A percentile compares a stretch with the other conserved stretches of the same genome.
phyloP scores from a whole-genome alignment of 2,888 invertebrate species.

The Barypeithes pellucidus region DNA sequence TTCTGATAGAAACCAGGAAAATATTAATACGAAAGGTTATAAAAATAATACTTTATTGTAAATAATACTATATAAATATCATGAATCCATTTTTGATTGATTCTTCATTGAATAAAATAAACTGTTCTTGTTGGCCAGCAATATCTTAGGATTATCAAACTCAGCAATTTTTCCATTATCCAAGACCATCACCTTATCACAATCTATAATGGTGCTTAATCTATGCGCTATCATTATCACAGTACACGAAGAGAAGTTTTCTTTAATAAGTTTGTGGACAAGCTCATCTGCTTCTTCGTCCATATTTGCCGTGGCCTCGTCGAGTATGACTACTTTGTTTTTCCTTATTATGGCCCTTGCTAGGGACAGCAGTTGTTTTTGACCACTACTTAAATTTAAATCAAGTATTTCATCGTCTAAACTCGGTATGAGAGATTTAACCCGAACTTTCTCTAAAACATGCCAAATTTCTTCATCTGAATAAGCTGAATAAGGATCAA shows the following conservation, averaged over 20 bases:
- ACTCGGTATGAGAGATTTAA: slow-evolving; percentile 73
- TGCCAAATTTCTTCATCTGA: slow-evolving; percentile 60
- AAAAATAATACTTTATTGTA: slow-evolving; percentile 6
- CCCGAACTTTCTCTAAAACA: slow-evolving; percentile 64
- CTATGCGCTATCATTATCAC: slow-evolving; percentile 90
- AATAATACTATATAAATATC: slow-evolving; percentile 31
- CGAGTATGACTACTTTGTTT: slow-evolving; percentile 65
- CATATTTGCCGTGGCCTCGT: slow-evolving; percentile 91
- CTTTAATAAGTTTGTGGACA: slow-evolving; percentile 83
- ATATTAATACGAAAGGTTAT: background rate
- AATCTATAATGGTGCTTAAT: slow-evolving; percentile 89
- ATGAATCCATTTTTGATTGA: slow-evolving; percentile 33
- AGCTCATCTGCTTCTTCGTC: slow-evolving; percentile 84
- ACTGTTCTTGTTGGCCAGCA: slow-evolving; percentile 76
- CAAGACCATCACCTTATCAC: slow-evolving; percentile 86
- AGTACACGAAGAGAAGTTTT: slow-evolving; percentile 83
- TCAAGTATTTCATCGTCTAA: slow-evolving; percentile 70
- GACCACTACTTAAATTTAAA: slow-evolving; percentile 68
- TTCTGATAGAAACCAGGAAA: no score
- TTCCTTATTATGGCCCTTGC: slow-evolving; percentile 76
- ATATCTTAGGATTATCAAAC: slow-evolving; percentile 81
- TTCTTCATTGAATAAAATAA: slow-evolving; percentile 75
- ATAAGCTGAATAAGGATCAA: slow-evolving; percentile 59
- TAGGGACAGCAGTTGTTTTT: slow-evolving; percentile 81
- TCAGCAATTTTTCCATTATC: slow-evolving; percentile 85